Base-by-base conservation (phyloP, 2,113 vertebrate genomes). In the Zootoca vivipara region DNA sequence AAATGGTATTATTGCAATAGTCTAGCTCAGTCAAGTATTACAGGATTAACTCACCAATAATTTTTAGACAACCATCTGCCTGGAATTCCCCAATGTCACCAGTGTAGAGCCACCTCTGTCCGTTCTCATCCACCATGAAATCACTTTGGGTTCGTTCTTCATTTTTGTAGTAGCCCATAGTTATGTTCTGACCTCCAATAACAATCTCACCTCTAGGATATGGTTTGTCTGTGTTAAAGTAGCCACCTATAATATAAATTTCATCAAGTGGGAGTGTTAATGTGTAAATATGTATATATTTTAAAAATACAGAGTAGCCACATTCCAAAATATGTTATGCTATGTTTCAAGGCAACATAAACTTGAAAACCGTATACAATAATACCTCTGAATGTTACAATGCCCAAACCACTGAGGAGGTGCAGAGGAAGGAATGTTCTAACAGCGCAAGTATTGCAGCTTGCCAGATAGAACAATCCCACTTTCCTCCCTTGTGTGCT, bases 161-260 rank as follows among this genome's bases (percentile, higher is more conserved):
- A 28, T 97, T 98, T 96, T 99, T 99, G 92, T 98, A 99, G 96
- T 99, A 99, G n/a, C 99, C 99, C 97, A 98, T 97, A n/a, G 98
- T 98, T 40, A 99, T 97, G 35, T 98, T 99, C 83, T 97, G 97
- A 35, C 99, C 99, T 69, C 99, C 99, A 75, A 99, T 96, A 91
- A 99, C 96, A 92, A 99, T 98, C 95, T 99, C 99, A 70, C 99
- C 99, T 93, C 99, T 96, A 9, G 99, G 98, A 82, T 97, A 96
- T 3, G 99, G 99, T 87, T 97, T 97, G 93, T 99, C 98, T 0
- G 97, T 98, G 94, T 97, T 98, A 62, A 94, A 97, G 93, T 99
- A 99, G 1, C 97, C 98, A 94, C 98, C 99, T 99, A 81, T 62
- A 90, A 64, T 15, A 72, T 4, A 78, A 67, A n/a, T 56, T 80